phyloP scores from a whole-genome alignment of 2,888 invertebrate genomes.

The Calameuta pallipes region DNA sequence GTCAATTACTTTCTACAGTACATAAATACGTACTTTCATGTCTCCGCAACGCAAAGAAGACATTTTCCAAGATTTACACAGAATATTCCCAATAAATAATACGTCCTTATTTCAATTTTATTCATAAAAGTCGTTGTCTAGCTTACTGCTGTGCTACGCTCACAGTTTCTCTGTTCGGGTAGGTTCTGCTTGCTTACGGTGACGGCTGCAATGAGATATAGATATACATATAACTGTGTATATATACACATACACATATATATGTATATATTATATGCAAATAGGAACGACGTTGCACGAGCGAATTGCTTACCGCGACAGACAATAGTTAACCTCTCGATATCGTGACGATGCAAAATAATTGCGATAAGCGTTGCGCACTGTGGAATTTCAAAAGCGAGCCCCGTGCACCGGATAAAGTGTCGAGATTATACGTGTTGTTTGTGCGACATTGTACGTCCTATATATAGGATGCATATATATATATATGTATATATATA shows the following conservation, averaged over 20 bases:
- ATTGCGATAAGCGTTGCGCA: not conserved
- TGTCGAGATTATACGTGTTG: too few species aligned
- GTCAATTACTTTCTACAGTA: not conserved
- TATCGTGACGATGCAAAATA: not conserved
- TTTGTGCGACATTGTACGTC: too few species aligned
- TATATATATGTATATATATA: too few species aligned
- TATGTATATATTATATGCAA: not conserved
- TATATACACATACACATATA: too few species aligned
- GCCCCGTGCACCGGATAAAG: too few species aligned
- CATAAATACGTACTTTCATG: not conserved
- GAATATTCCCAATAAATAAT: not conserved
- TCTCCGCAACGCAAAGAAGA: not conserved
- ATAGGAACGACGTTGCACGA: not conserved
- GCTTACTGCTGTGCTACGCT: not conserved
- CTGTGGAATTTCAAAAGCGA: not conserved
- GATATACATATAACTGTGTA: not conserved
- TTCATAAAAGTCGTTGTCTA: not conserved
- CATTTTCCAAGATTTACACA: not conserved
- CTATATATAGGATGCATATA: too few species aligned
- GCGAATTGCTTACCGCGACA: not conserved
- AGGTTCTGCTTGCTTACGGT: not conserved
- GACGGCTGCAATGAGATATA: not conserved
- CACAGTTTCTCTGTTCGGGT: not conserved
- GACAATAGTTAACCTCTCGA: not conserved
- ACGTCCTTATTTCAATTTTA: not conserved